Percentiles rank a stretch among this genome's conserved stretches.
Evolutionary conservation across 2,113 vertebrate genomes (phyloP).

Genomic region (Typhlomys cinereus): DNA sequence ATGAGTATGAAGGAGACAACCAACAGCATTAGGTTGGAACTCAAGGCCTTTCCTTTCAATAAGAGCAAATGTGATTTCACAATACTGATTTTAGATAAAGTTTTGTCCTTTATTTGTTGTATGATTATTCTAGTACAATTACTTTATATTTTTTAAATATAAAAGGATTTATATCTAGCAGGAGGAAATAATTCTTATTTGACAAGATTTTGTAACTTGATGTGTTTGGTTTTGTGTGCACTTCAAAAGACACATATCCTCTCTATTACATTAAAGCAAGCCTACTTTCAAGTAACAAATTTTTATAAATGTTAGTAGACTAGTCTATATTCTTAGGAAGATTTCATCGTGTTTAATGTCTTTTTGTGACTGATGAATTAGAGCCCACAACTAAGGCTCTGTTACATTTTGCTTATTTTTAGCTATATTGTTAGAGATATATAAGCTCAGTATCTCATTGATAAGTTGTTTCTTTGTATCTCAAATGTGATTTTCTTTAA

Average conservation of each 20-base stretch:
- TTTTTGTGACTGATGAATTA: background rate
- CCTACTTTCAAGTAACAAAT: background rate
- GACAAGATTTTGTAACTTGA: background rate
- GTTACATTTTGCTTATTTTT: background rate
- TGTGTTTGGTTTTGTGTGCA: background rate
- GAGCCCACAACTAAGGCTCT: background rate
- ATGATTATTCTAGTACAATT: background rate
- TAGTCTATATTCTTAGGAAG: background rate
- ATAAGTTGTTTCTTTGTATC: conserved; percentile 1
- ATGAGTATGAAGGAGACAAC: too few relatives aligned
- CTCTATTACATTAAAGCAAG: too few relatives aligned
- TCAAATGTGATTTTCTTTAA: conserved; percentile 9
- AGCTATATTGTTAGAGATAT: background rate
- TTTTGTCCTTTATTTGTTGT: background rate
- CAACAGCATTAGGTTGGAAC: too few relatives aligned
- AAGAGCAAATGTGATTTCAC: background rate
- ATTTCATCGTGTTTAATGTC: background rate
- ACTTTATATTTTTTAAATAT: conserved; percentile 6
- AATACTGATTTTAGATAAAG: conserved; percentile 11
- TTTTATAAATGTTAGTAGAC: background rate
- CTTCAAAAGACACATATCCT: background rate
- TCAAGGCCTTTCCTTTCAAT: conserved; percentile 16
- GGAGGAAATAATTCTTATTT: background rate
- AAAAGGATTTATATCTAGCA: background rate
- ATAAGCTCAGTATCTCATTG: background rate